A percentile compares a stretch with the other conserved stretches of the same genome.
phyloP scores from a whole-genome alignment of 1,140 invertebrate genomes.

The Drosophila elegans region DNA sequence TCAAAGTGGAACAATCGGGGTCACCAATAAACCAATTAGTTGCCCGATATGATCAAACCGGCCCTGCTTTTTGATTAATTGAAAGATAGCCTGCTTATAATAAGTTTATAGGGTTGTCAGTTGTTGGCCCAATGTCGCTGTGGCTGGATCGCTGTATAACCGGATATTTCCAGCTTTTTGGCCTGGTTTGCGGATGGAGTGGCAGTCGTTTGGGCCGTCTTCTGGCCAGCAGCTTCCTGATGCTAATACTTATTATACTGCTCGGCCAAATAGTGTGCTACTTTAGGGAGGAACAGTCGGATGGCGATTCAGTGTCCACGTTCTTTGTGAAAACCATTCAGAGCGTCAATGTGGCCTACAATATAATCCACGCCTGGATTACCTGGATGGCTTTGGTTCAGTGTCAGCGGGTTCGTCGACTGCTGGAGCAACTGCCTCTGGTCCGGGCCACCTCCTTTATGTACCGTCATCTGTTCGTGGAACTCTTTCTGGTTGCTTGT shows the following conservation, averaged over 20 bases:
- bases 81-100: background rate
- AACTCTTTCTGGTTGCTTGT: background rate
- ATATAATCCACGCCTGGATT: constrained; percentile 38
- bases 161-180: constrained; percentile 51
- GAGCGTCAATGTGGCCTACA: constrained; percentile 44
- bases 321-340: constrained; percentile 31
- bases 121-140: constrained; percentile 37
- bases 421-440: constrained; percentile 39
- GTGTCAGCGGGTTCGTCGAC: constrained; percentile 22
- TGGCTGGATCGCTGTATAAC: constrained; percentile 36
- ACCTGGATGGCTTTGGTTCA: constrained; percentile 15
- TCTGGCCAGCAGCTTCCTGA: constrained; percentile 32
- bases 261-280: constrained; percentile 14
- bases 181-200: constrained; percentile 40
- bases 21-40: background rate
- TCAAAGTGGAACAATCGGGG: background rate
- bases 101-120: background rate
- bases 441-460: background rate
- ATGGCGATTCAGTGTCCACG: background rate
- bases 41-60: background rate
- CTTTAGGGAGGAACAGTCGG: background rate
- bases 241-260: constrained; percentile 30
- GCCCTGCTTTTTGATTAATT: constrained; percentile 57
- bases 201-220: constrained; percentile 12
- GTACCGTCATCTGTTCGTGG: constrained; percentile 14